Evolutionary conservation across 2,113 vertebrate species (phyloP).

Genomic region (Stegastes partitus): DNA sequence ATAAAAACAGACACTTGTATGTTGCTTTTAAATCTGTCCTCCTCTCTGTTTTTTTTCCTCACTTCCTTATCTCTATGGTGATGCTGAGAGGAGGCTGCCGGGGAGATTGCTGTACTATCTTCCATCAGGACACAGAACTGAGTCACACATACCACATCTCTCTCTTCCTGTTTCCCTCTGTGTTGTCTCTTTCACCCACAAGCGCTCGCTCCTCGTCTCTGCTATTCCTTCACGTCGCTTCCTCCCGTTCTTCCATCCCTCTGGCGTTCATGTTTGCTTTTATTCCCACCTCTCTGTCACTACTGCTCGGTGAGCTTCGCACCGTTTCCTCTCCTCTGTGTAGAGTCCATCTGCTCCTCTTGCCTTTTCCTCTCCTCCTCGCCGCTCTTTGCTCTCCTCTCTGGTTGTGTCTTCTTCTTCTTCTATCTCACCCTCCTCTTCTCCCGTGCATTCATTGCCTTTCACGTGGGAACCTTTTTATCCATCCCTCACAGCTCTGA

Average conservation of each 20-base stretch:
- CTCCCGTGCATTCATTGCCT: conserved; percentile 66
- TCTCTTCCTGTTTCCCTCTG: conserved; percentile 59
- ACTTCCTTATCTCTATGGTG: conserved; percentile 70
- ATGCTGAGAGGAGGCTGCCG: conserved; percentile 62
- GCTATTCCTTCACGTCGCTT: conserved; percentile 72
- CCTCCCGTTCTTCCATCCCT: conserved; percentile 71
- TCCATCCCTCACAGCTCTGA: conserved; percentile 67
- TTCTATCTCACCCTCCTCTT: conserved; percentile 66
- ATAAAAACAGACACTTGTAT: conserved; percentile 38
- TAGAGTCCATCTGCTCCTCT: conserved; percentile 78
- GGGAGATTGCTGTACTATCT: conserved; percentile 69
- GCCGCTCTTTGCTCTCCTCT: conserved; percentile 28
- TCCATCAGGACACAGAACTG: conserved; percentile 75
- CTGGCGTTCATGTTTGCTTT: conserved; percentile 58
- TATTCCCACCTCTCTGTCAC: conserved; percentile 75
- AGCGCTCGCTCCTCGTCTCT: conserved; percentile 61
- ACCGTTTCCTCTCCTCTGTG: conserved; percentile 60
- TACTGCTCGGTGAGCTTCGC: conserved; percentile 65
- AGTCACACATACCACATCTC: conserved; percentile 82
- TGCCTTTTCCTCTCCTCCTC: conserved; percentile 23
- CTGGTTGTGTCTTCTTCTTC: conserved; percentile 62
- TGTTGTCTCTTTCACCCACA: conserved; percentile 57
- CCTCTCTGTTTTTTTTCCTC: conserved; percentile 41
- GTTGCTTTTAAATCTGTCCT: conserved; percentile 48
- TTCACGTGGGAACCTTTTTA: conserved; percentile 79